These are phyloP conservation scores for Celastrina argiolus DNA, from an alignment of 2,888 invertebrate species.

Conservation along the genomic window DNA sequence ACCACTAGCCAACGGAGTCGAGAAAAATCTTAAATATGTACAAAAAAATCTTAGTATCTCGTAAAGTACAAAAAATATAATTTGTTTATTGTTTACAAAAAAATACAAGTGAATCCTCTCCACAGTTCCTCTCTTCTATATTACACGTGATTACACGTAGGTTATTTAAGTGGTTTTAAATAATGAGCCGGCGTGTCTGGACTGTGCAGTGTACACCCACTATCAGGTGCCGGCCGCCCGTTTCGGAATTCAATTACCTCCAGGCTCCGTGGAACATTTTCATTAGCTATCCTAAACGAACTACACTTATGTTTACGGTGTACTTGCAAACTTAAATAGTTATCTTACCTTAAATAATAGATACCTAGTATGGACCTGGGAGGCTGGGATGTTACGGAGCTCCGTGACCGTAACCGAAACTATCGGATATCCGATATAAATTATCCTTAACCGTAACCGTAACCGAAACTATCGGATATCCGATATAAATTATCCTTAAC, in stretches of 20 bases:
- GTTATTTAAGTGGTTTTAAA: constrained; percentile 55
- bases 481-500: too few relatives aligned
- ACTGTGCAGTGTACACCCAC: too few relatives aligned
- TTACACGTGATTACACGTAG: constrained; percentile 30
- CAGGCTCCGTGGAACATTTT: neutral
- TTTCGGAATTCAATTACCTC: neutral
- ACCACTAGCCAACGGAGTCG: too few relatives aligned
- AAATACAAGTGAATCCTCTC: constrained; percentile 31
- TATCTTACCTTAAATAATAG: neutral
- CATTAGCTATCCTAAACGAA: neutral
- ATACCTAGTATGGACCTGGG: too few relatives aligned
- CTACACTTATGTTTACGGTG: neutral
- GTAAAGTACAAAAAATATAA: too few relatives aligned
- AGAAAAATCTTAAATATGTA: too few relatives aligned
- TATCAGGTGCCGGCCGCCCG: neutral
- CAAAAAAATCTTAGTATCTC: too few relatives aligned
- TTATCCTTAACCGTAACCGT: too few relatives aligned
- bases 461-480: too few relatives aligned
- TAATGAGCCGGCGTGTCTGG: constrained; percentile 69
- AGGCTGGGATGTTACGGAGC: too few relatives aligned
- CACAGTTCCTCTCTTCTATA: constrained; percentile 32
- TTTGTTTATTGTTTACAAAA: neutral
- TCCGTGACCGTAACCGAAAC: too few relatives aligned
- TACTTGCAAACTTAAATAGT: neutral
- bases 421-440: too few relatives aligned